Conservation (phyloP, 2,113 vertebrate species). For the Onychorhynchus coronatus region DNA sequence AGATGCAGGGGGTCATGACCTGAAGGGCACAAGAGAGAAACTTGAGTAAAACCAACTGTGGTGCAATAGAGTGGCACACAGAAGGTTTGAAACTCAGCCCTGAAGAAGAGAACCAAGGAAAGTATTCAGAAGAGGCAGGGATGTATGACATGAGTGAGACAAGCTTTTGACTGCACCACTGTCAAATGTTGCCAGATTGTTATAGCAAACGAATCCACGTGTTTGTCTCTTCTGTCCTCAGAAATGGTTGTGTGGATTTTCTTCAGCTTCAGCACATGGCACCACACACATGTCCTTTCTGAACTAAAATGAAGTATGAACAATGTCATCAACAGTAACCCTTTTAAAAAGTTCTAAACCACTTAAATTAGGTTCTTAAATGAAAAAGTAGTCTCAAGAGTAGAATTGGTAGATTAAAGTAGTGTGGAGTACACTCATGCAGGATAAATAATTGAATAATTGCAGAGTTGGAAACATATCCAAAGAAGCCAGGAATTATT, state of each 20-base stretch:
- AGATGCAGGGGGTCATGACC: neutral
- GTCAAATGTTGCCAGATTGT: neutral
- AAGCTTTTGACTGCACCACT: neutral
- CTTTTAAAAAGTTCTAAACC: neutral
- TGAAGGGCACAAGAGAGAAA: neutral
- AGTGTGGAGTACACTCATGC: neutral
- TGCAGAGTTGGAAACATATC: neutral
- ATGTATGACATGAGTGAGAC: neutral
- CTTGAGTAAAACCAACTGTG: neutral
- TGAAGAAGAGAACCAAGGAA: neutral
- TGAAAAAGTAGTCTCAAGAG: neutral
- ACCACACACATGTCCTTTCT: neutral
- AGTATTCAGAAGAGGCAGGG: neutral
- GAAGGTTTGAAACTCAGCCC: neutral
- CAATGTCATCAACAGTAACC: neutral
- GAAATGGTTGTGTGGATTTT: neutral
- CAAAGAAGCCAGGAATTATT: conserved; percentile 18
- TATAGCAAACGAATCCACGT: neutral
- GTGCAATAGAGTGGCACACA: neutral
- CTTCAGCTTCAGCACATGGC: neutral
- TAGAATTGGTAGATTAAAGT: neutral
- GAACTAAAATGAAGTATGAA: neutral
- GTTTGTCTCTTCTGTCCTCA: neutral
- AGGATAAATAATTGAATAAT: conserved; percentile 32
- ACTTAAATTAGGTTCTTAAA: neutral